phyloP scores from a whole-genome alignment of 2,113 vertebrate genomes.

The Eudyptes chrysolophus region DNA sequence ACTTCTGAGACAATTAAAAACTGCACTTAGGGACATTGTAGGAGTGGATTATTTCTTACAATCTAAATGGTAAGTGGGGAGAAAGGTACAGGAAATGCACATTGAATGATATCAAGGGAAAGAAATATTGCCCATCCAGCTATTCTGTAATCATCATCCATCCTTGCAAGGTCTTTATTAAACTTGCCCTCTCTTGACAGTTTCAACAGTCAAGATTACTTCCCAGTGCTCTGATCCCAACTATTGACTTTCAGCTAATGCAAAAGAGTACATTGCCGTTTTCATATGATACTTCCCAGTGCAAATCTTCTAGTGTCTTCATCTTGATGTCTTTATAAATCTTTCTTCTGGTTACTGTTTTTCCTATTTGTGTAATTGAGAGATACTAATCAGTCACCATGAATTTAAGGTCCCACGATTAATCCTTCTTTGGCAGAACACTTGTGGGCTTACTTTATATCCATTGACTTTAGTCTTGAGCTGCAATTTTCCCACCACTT shows the following conservation, averaged over 20 bases:
- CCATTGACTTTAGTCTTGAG: neutral
- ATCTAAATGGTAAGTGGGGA: neutral
- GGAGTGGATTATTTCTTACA: neutral
- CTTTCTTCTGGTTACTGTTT: neutral
- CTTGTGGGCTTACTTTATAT: neutral
- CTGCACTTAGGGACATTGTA: neutral
- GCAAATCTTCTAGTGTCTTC: neutral
- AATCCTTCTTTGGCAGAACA: neutral
- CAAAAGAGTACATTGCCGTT: neutral
- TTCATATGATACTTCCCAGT: neutral
- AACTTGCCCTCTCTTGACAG: neutral
- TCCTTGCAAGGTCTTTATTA: neutral
- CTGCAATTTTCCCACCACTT: neutral
- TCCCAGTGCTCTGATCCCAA: neutral
- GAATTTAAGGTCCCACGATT: neutral
- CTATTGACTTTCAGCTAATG: neutral
- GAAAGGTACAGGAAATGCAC: neutral
- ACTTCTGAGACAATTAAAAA: neutral
- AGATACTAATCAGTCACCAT: neutral
- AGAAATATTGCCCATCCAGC: neutral
- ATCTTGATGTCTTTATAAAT: neutral
- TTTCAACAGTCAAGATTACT: neutral
- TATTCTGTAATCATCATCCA: neutral
- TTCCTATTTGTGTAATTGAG: neutral
- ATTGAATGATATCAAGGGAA: neutral